Evolutionary conservation across 2,888 invertebrate genomes (phyloP).

Genomic region (Sinentomon sp.): DNA sequence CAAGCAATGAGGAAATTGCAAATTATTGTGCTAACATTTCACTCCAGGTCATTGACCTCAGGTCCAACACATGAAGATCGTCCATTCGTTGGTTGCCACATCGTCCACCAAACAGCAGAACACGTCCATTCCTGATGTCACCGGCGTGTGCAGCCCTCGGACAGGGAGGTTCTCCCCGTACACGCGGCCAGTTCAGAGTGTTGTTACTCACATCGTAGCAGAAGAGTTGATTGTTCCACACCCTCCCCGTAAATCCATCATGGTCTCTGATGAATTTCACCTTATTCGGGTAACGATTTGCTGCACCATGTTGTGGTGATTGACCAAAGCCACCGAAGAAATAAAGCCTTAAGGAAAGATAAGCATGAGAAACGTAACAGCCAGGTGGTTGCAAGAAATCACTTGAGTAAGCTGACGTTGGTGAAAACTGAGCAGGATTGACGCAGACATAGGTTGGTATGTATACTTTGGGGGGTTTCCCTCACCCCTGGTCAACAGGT

Average conservation of each 20-base stretch:
- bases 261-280: conserved; percentile 10
- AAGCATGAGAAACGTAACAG: too few relatives aligned
- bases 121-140: conserved; percentile 18
- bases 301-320: conserved; percentile 10
- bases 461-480: too few relatives aligned
- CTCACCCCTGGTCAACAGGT: too few relatives aligned
- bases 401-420: too few relatives aligned
- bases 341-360: conserved; percentile 15
- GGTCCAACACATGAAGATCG: conserved; percentile 22
- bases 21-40: conserved; percentile 21
- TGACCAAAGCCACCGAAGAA: conserved; percentile 20
- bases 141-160: conserved; percentile 24
- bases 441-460: too few relatives aligned
- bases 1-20: too few relatives aligned
- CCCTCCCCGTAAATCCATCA: conserved; percentile 14
- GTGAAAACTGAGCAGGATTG: too few relatives aligned
- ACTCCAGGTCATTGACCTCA: conserved; percentile 22
- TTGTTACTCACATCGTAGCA: conserved; percentile 16
- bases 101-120: conserved; percentile 24
- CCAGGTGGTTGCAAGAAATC: too few relatives aligned
- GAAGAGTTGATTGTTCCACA: conserved; percentile 21
- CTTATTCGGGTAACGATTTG: too few relatives aligned
- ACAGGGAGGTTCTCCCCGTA: conserved; percentile 20
- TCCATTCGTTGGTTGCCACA: conserved; percentile 20
- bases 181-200: conserved; percentile 18